Evolutionary conservation across 2,797 vertebrate genomes (phyloP).

Genomic region (Aythya fuligula): DNA sequence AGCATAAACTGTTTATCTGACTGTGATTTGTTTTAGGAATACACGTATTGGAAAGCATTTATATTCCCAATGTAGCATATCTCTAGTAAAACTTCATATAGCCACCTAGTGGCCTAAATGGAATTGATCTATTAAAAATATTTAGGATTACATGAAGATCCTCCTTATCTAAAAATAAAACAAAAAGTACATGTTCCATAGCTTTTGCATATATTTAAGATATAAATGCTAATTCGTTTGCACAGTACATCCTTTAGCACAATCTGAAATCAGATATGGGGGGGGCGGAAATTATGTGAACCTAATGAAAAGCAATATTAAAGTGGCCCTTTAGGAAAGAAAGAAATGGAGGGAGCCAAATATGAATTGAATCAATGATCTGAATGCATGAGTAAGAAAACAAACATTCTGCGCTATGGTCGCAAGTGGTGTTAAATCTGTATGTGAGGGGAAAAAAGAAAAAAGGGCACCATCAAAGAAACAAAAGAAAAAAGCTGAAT

Average conservation of each 20-base stretch:
- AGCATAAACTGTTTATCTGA: constrained; percentile 42
- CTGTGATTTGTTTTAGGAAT: constrained; percentile 17
- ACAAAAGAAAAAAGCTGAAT: constrained; percentile 47
- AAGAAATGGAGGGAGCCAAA: not conserved
- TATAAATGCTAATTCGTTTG: constrained; percentile 83
- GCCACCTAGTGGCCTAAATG: constrained; percentile 66
- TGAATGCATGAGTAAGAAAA: constrained; percentile 33
- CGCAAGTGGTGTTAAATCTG: not conserved
- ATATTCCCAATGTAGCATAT: constrained; percentile 28
- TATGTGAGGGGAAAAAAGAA: not conserved
- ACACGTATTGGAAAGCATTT: constrained; percentile 36
- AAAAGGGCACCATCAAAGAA: not conserved
- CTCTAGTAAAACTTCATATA: constrained; percentile 33
- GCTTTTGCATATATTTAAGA: constrained; percentile 82
- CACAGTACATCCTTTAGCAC: constrained; percentile 79
- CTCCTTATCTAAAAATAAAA: constrained; percentile 76
- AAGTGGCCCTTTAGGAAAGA: not conserved
- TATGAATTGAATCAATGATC: constrained; percentile 17
- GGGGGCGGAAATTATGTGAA: constrained; percentile 48
- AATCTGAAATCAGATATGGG: constrained; percentile 72
- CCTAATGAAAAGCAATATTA: constrained; percentile 41
- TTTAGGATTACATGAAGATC: constrained; percentile 33
- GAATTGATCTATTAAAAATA: constrained; percentile 54
- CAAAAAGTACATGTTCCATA: constrained; percentile 72
- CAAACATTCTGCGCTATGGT: not conserved